Evolutionary conservation across 2,888 invertebrate species (phyloP), one percentile per base, ranked within the genome.

Genomic region (Callyntrura guangdongensis): DNA sequence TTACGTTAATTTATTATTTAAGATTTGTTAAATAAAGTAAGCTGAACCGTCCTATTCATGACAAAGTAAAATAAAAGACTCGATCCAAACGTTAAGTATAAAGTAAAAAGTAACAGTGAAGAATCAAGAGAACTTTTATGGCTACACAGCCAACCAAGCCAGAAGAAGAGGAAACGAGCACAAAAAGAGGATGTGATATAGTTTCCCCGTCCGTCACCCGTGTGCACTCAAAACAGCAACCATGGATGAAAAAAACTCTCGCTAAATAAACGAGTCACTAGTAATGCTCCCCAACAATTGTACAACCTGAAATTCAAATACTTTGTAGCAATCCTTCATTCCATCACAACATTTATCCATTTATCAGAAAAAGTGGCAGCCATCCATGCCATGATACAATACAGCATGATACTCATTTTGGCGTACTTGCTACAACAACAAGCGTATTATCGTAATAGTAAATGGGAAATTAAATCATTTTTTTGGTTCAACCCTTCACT

Each of bases 381-480:
- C 72, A 88, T 82, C 88, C 81, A 64, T 87, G 81, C 47, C 77
- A 9, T n/a, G 22, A 49, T 49, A 27, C 17, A 36, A 1, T 17
- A 45, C 45, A 9, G 47, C 14, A 25, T 79, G 25, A 20, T 45
- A 12, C 3, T 27, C 45, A 56, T 36, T 36, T 56, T 22, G 22
- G 27, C 11, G 9, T 25, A 64, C 67, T 27, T 4, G 1, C 6
- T 69, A 36, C 27, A 8, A 9, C 9, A 8, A 9, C 9, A 64
- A 25, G 5, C 64, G 22, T 64, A 77, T 53, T 49, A 77, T 77
- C 12, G 36, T 53, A 81, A 20, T 77, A 22, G 49, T 77, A 77
- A 81, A 64, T 89, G 89, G 89, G 67, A 89, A 89, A 84, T 89
- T 89, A 89, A 89, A 89, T 89, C 72, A 77, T 77, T 74, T 77